Evolutionary conservation across 1,140 invertebrate species (phyloP).

Genomic region (Heliothis subflexa): DNA sequence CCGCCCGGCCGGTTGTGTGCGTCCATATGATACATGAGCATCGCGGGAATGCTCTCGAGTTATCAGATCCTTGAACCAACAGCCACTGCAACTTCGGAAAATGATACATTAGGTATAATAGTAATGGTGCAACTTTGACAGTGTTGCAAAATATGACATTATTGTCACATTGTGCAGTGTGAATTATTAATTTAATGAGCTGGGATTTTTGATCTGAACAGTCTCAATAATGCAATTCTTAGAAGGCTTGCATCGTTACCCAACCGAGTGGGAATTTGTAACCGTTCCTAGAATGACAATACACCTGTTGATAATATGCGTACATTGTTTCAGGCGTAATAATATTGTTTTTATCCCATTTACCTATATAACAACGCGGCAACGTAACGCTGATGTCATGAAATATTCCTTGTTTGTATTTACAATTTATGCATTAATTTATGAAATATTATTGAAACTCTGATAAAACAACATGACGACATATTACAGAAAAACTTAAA

Average conservation of each 20-base stretch:
- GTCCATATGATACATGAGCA: constrained; percentile 47
- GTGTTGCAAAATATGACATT: neutral
- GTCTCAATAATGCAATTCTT: neutral
- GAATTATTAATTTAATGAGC: neutral
- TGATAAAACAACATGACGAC: too few relatives aligned
- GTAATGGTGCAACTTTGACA: neutral
- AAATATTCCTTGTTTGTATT: too few relatives aligned
- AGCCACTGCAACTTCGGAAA: constrained; percentile 8
- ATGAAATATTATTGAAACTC: too few relatives aligned
- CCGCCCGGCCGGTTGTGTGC: constrained; percentile 54
- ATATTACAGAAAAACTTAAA: too few relatives aligned
- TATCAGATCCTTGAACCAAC: constrained; percentile 19
- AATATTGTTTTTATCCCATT: too few relatives aligned
- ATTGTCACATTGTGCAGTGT: constrained; percentile 6
- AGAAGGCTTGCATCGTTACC: neutral
- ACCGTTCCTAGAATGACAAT: too few relatives aligned
- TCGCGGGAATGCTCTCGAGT: neutral
- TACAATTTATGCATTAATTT: too few relatives aligned
- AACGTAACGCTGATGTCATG: too few relatives aligned
- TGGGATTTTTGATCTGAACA: neutral
- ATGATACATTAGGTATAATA: neutral
- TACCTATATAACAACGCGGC: too few relatives aligned
- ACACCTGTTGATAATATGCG: too few relatives aligned
- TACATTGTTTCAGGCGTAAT: too few relatives aligned
- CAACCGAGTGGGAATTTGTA: neutral